Conservation (phyloP, 2,888 invertebrate species). For the Lagria hirta region DNA sequence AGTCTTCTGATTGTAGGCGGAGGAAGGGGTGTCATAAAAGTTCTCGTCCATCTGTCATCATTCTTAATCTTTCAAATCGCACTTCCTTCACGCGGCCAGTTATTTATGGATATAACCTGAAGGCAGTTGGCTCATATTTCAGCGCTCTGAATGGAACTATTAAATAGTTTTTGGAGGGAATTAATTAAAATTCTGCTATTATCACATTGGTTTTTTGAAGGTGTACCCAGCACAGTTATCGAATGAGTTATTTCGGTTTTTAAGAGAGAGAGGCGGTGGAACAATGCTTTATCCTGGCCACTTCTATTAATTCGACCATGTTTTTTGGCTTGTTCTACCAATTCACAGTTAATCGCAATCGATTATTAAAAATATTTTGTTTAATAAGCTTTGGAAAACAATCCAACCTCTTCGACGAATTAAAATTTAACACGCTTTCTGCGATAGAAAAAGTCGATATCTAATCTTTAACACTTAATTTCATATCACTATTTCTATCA, state of each 20-base stretch:
- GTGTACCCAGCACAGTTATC: slow-evolving; percentile 9
- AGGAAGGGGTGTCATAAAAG: too few relatives aligned
- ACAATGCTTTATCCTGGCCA: too few relatives aligned
- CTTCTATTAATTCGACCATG: slow-evolving; percentile 13
- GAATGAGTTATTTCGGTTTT: slow-evolving; percentile 23
- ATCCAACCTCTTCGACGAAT: slow-evolving; percentile 20
- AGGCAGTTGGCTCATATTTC: slow-evolving; percentile 29
- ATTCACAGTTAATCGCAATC: slow-evolving; percentile 16
- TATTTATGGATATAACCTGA: slow-evolving; percentile 26
- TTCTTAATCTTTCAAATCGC: slow-evolving; percentile 18
- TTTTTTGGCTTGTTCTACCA: slow-evolving; percentile 5
- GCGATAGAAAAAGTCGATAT: too few relatives aligned
- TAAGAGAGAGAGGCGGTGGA: slow-evolving; percentile 17
- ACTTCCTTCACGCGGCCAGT: slow-evolving; percentile 10
- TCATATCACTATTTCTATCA: too few relatives aligned
- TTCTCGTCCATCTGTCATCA: slow-evolving; percentile 25
- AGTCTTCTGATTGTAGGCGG: too few relatives aligned
- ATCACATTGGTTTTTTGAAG: slow-evolving; percentile 18
- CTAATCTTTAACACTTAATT: too few relatives aligned
- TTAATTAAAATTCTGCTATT: slow-evolving; percentile 28
- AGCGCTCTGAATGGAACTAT: slow-evolving; percentile 23
- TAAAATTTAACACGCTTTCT: slow-evolving; percentile 20
- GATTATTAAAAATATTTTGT: slow-evolving; percentile 20
- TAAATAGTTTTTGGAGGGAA: slow-evolving; percentile 26
- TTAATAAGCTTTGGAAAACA: slow-evolving; percentile 24